These are phyloP conservation scores for Sphecodes monilicornis DNA, from an alignment of 2,888 invertebrate genomes.

Conservation along the genomic window DNA sequence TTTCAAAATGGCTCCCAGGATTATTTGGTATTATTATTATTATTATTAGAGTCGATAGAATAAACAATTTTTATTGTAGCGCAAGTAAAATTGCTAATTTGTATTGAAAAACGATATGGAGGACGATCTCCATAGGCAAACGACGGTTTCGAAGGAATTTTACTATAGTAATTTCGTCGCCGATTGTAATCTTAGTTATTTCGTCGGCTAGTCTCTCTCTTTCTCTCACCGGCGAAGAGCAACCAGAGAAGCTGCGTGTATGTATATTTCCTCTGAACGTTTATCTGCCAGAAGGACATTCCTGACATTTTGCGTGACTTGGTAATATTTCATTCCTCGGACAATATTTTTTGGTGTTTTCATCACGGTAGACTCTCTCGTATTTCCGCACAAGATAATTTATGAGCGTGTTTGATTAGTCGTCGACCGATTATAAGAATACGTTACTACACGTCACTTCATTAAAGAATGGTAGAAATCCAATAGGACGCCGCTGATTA, in stretches of 20 bases:
- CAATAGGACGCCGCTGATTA: not conserved
- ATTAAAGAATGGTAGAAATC: not conserved
- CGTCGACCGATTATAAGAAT: conserved; percentile 1
- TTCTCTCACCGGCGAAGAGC: not conserved
- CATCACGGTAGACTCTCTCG: not conserved
- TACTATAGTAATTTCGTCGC: not conserved
- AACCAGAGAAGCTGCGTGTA: conserved; percentile 15
- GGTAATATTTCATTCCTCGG: not conserved
- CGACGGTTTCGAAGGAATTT: not conserved
- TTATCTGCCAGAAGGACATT: not conserved
- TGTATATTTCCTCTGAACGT: not conserved
- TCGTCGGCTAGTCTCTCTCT: not conserved
- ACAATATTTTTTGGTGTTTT: not conserved
- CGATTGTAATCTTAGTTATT: conserved; percentile 8
- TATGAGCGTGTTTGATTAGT: conserved; percentile 36
- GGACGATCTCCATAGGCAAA: no score
- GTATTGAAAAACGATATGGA: not conserved
- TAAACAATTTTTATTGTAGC: no score
- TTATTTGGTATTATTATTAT: no score
- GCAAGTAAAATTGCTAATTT: not conserved
- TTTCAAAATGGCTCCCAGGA: not conserved
- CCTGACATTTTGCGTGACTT: conserved; percentile 4
- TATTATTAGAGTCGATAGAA: no score
- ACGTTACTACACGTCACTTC: not conserved
- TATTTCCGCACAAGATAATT: conserved; percentile 3